Percentiles rank a stretch among this genome's conserved stretches.
Conservation (phyloP, 2,113 vertebrate species). For the Thamnaconus septentrionalis region DNA sequence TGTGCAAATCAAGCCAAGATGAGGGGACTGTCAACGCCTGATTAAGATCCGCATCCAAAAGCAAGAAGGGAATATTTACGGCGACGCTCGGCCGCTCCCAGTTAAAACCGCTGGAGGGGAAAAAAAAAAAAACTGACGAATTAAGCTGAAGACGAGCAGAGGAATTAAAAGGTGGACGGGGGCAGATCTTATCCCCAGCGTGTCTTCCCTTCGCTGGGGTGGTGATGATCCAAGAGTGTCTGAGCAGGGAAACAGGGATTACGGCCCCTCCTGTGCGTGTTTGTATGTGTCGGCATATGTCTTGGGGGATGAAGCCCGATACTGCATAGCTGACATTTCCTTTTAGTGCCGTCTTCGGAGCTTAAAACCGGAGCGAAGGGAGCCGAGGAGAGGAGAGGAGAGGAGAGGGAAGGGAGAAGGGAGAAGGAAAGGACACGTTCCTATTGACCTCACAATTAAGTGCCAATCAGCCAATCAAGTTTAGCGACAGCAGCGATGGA, state of each 20-base stretch:
- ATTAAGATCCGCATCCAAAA: slow-evolving; percentile 66
- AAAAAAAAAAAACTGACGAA: slow-evolving; percentile 51
- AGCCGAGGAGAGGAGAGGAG: background rate
- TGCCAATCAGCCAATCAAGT: slow-evolving; percentile 54
- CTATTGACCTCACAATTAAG: slow-evolving; percentile 49
- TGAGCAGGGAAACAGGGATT: slow-evolving; percentile 55
- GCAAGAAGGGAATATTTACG: slow-evolving; percentile 57
- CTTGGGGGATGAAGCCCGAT: slow-evolving; percentile 29
- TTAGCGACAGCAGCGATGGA: slow-evolving; percentile 36
- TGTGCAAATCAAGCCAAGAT: slow-evolving; percentile 39
- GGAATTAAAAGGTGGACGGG: slow-evolving; percentile 63
- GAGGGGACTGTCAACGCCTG: slow-evolving; percentile 53
- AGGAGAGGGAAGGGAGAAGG: background rate
- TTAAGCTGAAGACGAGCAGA: slow-evolving; percentile 43
- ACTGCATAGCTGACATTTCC: slow-evolving; percentile 21
- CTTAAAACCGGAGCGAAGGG: background rate
- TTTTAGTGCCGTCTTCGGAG: slow-evolving; percentile 8
- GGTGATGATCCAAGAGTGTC: slow-evolving; percentile 43
- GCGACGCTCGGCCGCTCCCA: slow-evolving; percentile 46
- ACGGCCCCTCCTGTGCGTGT: slow-evolving; percentile 42
- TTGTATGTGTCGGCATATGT: slow-evolving; percentile 38
- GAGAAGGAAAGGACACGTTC: background rate
- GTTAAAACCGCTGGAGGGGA: slow-evolving; percentile 50
- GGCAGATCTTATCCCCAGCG: slow-evolving; percentile 41
- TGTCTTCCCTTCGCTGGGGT: slow-evolving; percentile 42